phyloP scores from a whole-genome alignment of 2,113 vertebrate species.

The Amphilophus citrinellus region DNA sequence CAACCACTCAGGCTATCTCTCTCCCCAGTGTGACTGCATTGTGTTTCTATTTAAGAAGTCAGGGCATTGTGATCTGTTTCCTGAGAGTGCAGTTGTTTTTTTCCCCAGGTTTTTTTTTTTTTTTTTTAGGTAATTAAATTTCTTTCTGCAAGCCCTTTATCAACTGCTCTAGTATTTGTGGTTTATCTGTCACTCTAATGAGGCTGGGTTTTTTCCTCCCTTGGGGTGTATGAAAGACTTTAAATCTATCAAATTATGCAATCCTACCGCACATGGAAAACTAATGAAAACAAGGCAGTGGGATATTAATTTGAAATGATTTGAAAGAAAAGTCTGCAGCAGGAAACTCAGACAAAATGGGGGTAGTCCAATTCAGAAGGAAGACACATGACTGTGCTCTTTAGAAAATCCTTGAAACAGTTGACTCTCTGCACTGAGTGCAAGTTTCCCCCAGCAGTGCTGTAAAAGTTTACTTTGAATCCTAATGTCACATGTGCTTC shows the following conservation, averaged over 20 bases:
- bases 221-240: constrained; percentile 49
- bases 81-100: constrained; percentile 41
- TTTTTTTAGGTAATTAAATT: constrained; percentile 58
- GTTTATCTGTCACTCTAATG: constrained; percentile 73
- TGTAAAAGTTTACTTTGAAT: constrained; percentile 45
- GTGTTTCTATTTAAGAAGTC: constrained; percentile 52
- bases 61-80: constrained; percentile 42
- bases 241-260: constrained; percentile 63
- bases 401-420: constrained; percentile 46
- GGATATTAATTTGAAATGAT: constrained; percentile 57
- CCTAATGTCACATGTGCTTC: constrained; percentile 27
- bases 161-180: constrained; percentile 48
- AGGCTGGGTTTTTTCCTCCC: constrained; percentile 34
- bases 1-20: constrained; percentile 31
- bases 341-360: constrained; percentile 27
- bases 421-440: constrained; percentile 6
- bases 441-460: constrained; percentile 23
- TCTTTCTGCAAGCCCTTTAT: constrained; percentile 59
- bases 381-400: constrained; percentile 23
- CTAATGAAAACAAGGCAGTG: constrained; percentile 55
- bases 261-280: constrained; percentile 48
- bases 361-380: constrained; percentile 3
- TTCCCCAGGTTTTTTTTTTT: neutral
- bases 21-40: constrained; percentile 23
- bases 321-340: constrained; percentile 34